Conservation (phyloP, 2,888 invertebrate species). For the Heliothis peltigera region DNA sequence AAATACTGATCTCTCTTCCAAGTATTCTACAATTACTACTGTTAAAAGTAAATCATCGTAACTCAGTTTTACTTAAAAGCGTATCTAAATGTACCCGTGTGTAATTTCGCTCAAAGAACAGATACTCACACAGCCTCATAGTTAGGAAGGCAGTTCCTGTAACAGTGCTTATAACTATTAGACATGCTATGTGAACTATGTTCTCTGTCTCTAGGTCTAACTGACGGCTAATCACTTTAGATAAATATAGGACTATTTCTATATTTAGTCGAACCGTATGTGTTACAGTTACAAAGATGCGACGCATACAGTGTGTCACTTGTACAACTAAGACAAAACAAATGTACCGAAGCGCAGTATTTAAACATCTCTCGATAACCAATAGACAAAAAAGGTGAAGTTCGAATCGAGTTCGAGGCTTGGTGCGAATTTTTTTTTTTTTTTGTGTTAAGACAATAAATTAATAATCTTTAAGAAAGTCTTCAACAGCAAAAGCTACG, state of each 20-base stretch:
- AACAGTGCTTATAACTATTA: neutral
- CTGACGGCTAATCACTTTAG: constrained; percentile 9
- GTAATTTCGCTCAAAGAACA: neutral
- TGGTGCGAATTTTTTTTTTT: too few relatives aligned
- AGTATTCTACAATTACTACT: neutral
- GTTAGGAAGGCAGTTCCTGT: neutral
- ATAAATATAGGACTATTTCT: constrained; percentile 26
- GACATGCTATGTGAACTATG: neutral
- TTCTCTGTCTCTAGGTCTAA: constrained; percentile 1
- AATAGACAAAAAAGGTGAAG: too few relatives aligned
- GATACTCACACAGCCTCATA: neutral
- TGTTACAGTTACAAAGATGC: constrained; percentile 33
- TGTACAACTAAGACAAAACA: neutral
- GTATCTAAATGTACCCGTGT: neutral
- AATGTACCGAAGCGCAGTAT: too few relatives aligned
- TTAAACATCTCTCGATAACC: too few relatives aligned
- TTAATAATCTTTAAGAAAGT: too few relatives aligned
- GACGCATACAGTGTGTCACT: constrained; percentile 20
- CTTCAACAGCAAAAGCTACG: too few relatives aligned
- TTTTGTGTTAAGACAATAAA: too few relatives aligned
- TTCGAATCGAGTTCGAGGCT: too few relatives aligned
- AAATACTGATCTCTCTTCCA: neutral
- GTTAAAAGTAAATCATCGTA: too few relatives aligned
- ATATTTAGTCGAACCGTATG: constrained; percentile 2
- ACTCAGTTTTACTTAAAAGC: too few relatives aligned